Evolutionary conservation across 2,888 invertebrate genomes (phyloP).

Genomic region (Rhamnusium bicolor): DNA sequence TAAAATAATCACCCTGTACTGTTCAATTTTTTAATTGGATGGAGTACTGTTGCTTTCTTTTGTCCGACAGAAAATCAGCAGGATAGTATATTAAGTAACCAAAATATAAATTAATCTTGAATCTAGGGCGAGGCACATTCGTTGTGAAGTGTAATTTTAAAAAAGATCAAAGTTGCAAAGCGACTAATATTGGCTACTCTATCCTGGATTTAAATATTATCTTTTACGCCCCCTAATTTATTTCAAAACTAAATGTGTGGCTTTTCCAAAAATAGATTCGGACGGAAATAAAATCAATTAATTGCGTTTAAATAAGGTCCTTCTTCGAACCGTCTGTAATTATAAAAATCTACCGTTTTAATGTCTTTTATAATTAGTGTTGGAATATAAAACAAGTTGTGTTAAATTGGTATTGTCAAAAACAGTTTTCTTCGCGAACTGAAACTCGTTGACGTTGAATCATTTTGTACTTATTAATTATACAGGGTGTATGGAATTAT

Average conservation of each 20-base stretch:
- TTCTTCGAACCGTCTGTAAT: neutral
- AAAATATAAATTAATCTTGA: neutral
- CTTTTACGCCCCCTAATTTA: neutral
- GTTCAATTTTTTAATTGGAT: too few relatives aligned
- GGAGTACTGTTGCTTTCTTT: too few relatives aligned
- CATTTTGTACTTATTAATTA: neutral
- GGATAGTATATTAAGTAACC: neutral
- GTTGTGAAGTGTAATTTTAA: neutral
- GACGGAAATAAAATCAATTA: slow-evolving; percentile 3
- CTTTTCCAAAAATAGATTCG: slow-evolving; percentile 1
- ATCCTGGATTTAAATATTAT: slow-evolving; percentile 6
- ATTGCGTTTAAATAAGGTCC: neutral
- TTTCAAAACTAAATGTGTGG: neutral
- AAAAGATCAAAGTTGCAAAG: neutral
- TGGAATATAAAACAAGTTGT: neutral
- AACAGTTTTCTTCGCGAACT: neutral
- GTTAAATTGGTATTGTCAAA: neutral
- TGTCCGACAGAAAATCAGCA: too few relatives aligned
- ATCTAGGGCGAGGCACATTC: neutral
- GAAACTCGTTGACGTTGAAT: neutral
- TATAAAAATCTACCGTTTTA: neutral
- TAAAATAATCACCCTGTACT: too few relatives aligned
- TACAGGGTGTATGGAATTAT: neutral
- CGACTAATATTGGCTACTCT: neutral
- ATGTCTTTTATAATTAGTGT: neutral